Evolutionary conservation across 2,797 vertebrate species (phyloP).

Genomic region (Brachyalestes nurse): DNA sequence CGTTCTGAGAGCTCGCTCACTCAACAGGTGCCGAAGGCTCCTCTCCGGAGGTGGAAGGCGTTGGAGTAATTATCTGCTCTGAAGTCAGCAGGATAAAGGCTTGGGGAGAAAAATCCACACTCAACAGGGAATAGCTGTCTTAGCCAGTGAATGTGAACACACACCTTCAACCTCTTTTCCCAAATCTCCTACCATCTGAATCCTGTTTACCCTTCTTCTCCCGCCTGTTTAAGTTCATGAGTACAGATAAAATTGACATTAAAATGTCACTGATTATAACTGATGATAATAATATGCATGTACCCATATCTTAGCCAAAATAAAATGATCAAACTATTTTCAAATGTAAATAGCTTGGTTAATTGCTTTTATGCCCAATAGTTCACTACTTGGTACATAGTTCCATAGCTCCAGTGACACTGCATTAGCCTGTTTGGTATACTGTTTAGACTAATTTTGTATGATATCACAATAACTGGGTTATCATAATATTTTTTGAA

Average conservation of each 20-base stretch:
- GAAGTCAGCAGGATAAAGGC: constrained; percentile 27
- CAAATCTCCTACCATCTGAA: not conserved
- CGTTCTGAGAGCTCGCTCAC: constrained; percentile 11
- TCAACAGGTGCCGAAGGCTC: constrained; percentile 40
- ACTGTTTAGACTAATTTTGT: too few relatives aligned
- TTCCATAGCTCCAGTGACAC: too few relatives aligned
- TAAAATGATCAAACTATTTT: too few relatives aligned
- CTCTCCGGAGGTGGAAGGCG: constrained; percentile 21
- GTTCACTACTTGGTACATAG: too few relatives aligned
- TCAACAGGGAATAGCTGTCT: constrained; percentile 15
- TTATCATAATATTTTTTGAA: too few relatives aligned
- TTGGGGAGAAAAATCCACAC: constrained; percentile 13
- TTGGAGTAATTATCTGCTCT: constrained; percentile 35
- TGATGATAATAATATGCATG: too few relatives aligned
- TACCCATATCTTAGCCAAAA: too few relatives aligned
- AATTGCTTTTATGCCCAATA: too few relatives aligned
- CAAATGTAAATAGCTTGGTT: too few relatives aligned
- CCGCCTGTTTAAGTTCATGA: not conserved
- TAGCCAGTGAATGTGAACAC: constrained; percentile 11
- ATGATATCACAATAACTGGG: too few relatives aligned
- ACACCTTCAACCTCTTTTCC: constrained; percentile 20
- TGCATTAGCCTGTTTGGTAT: too few relatives aligned
- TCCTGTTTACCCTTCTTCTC: not conserved
- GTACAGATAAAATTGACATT: not conserved
- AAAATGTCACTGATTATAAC: too few relatives aligned